Percentiles rank a stretch among this genome's conserved stretches.
These are phyloP conservation scores for Orgyia antiqua DNA, from an alignment of 2,888 invertebrate species.

Conservation along the genomic window DNA sequence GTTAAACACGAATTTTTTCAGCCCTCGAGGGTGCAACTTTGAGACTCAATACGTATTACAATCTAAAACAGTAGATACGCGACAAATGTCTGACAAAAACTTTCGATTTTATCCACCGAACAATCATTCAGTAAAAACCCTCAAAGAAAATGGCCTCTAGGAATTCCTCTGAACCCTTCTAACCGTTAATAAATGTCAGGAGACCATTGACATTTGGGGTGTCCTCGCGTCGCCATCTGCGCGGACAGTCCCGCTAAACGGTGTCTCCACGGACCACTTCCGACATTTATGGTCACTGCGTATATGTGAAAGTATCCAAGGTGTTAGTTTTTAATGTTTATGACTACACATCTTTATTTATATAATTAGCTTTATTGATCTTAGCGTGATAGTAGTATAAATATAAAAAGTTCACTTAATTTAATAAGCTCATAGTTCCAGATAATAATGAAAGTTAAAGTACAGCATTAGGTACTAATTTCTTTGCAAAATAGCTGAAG, in stretches of 20 bases:
- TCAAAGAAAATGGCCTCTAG: slow-evolving; percentile 45
- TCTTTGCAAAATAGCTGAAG: no score
- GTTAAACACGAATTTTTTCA: no score
- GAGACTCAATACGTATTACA: slow-evolving; percentile 5
- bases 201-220: slow-evolving; percentile 50
- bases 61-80: slow-evolving; percentile 6
- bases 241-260: slow-evolving; percentile 29
- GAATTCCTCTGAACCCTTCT: slow-evolving; percentile 61
- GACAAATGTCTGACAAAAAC: slow-evolving; percentile 14
- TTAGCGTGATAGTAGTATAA: no score
- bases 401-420: no score
- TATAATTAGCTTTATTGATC: no score
- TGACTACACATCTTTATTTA: no score
- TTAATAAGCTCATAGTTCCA: no score
- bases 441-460: no score
- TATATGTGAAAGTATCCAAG: background rate
- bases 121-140: slow-evolving; percentile 30
- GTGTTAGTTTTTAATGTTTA: no score
- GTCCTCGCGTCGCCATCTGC: slow-evolving; percentile 30
- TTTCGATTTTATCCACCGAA: slow-evolving; percentile 23
- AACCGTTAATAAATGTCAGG: slow-evolving; percentile 71
- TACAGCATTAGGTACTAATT: no score
- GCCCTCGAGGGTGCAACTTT: no score
- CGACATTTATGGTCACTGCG: slow-evolving; percentile 36
- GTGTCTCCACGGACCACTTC: slow-evolving; percentile 36